Base-by-base conservation (phyloP, 2,113 vertebrate genomes). In the Empidonax alnorum region DNA sequence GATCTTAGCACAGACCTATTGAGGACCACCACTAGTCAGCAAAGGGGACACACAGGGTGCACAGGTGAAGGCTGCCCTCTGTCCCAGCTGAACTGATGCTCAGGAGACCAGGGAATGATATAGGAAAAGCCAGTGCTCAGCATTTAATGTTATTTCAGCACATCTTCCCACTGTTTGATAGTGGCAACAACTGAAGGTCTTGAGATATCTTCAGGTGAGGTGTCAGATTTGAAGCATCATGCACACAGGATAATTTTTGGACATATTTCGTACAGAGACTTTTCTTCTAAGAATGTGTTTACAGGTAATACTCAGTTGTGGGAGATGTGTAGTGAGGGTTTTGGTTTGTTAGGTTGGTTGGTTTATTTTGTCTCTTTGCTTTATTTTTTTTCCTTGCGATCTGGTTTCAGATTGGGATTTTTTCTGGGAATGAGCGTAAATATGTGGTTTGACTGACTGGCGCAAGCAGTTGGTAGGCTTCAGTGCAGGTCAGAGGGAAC, bases 391-490 rank as follows among this genome's bases (percentile, higher is more conserved):
- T 52, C 33, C 55, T 85, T 35, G 78, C 18, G 5, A 46, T 78
- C 16, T 52, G 10, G 1, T 61, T 81, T 65, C 35, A 90, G 23
- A 56, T 14, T 46, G 15, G 33, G 6, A 27, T 49, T 65, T 71
- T 83, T 68, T 35, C 27, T 44, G 28, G 12, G 24, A 80, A n/a
- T 24, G 18, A 72, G 30, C 10, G 37, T 11, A 71, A 76, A 58
- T 8, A 50, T 1, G 1, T 10, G 23, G 5, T n/a, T 79, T 33
- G 12, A 24, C 37, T 46, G 46, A 53, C 15, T 56, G 39, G 12
- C 0, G 0, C 7, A 5, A 72, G 30, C 3, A 2, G 10, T 3
- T 3, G 2, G n/a, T 30, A 41, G 25, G 23, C 5, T 82, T 30
- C 67, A 85, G 30, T 41, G 14, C 39, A 79, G 14, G 14, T 62